A percentile compares a stretch with the other conserved stretches of the same genome.
phyloP scores from a whole-genome alignment of 2,113 vertebrate species.

The Rhynchomys soricoides region DNA sequence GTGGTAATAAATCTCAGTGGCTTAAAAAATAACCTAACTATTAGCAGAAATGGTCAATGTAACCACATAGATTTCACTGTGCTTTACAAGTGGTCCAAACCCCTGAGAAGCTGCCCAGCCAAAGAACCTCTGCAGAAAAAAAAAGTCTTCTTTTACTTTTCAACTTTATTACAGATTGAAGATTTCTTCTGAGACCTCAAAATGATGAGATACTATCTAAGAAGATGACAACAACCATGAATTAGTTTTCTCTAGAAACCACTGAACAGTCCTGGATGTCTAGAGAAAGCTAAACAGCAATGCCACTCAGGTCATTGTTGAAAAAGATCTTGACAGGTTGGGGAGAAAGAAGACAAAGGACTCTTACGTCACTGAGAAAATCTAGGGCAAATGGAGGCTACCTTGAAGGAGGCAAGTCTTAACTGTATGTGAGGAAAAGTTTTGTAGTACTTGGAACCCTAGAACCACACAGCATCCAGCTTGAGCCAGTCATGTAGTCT shows the following conservation, averaged over 20 bases:
- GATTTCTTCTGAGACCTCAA: background rate
- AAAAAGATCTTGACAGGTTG: background rate
- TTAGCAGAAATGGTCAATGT: background rate
- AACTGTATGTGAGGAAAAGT: background rate
- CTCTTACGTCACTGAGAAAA: background rate
- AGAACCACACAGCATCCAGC: background rate
- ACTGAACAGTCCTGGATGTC: background rate
- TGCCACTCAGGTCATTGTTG: background rate
- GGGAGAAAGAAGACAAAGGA: background rate
- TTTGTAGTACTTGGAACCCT: background rate
- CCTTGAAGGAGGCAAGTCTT: background rate
- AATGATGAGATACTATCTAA: background rate
- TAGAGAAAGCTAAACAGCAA: background rate
- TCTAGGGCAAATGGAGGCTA: background rate
- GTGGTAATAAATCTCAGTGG: background rate
- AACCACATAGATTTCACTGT: background rate
- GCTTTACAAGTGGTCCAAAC: background rate
- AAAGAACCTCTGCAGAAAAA: background rate
- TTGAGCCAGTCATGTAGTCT: background rate
- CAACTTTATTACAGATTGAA: background rate
- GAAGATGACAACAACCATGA: background rate
- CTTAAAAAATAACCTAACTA: background rate
- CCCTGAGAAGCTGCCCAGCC: background rate
- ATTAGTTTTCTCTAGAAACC: background rate
- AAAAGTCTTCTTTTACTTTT: background rate